These are phyloP conservation scores for Argyrosomus regius DNA, from an alignment of 2,797 vertebrate genomes.

Conservation along the genomic window DNA sequence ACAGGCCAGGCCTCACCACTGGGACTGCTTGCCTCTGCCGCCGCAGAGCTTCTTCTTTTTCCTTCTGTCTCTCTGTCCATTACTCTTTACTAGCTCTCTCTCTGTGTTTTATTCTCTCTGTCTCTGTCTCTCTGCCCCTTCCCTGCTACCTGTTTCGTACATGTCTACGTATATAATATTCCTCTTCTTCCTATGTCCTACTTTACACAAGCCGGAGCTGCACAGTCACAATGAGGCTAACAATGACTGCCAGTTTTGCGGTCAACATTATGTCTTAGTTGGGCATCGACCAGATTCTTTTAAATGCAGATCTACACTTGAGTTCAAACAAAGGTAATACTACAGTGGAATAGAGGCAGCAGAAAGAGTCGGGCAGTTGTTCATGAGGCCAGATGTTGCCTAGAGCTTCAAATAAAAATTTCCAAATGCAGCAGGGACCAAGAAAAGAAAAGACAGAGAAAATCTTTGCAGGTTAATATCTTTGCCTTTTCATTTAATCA, in stretches of 20 bases:
- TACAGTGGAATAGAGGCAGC: slow-evolving; percentile 21
- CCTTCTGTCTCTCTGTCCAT: slow-evolving; percentile 16
- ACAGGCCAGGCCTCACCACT: slow-evolving; percentile 33
- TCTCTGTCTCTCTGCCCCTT: slow-evolving; percentile 1
- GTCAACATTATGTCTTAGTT: slow-evolving; percentile 37
- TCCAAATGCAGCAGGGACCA: slow-evolving; percentile 35
- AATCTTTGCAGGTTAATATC: slow-evolving; percentile 24
- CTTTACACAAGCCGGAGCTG: slow-evolving; percentile 45
- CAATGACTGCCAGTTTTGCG: slow-evolving; percentile 40
- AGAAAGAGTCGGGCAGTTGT: slow-evolving; percentile 25
- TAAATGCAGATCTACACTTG: slow-evolving; percentile 21
- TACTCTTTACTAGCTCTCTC: slow-evolving; percentile 25
- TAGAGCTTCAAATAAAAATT: slow-evolving; percentile 42
- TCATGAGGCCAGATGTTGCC: slow-evolving; percentile 46
- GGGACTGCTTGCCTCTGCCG: background rate
- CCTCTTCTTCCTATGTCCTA: slow-evolving; percentile 21
- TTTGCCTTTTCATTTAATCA: slow-evolving; percentile 10
- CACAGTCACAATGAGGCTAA: slow-evolving; percentile 31
- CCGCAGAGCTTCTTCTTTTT: slow-evolving; percentile 26
- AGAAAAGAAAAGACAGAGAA: background rate
- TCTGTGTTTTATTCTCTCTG: slow-evolving; percentile 22
- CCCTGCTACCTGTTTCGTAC: slow-evolving; percentile 10
- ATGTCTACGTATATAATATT: slow-evolving; percentile 6
- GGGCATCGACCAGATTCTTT: slow-evolving; percentile 24
- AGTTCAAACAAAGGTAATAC: slow-evolving; percentile 58